Percentiles rank a stretch among this genome's conserved stretches.
Evolutionary conservation across 2,113 vertebrate species (phyloP).

Genomic region (Leucosticte australis): DNA sequence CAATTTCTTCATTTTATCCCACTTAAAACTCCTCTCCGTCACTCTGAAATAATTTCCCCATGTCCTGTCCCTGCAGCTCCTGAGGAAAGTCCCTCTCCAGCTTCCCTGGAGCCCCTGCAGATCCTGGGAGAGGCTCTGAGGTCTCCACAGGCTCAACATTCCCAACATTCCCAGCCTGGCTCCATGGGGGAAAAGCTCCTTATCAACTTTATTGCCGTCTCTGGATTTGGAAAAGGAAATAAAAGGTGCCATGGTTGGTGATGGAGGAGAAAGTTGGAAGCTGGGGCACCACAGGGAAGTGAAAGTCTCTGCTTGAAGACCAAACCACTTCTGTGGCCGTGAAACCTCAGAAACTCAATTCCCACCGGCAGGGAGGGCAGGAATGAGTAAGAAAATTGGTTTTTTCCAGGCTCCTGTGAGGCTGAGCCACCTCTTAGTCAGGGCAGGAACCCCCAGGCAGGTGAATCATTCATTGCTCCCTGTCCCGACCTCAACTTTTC

Average conservation of each 20-base stretch:
- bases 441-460: background rate
- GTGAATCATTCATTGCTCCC: background rate
- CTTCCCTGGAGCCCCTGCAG: background rate
- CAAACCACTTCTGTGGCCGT: background rate
- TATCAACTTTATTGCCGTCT: fast-evolving
- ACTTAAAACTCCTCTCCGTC: background rate
- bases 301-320: background rate
- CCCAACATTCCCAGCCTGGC: background rate
- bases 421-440: background rate
- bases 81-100: background rate
- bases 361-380: background rate
- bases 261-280: background rate
- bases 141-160: background rate
- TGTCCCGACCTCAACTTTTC: background rate
- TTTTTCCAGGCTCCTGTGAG: background rate
- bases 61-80: background rate
- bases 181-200: background rate
- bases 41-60: fast-evolving
- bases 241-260: fast-evolving
- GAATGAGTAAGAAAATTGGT: background rate
- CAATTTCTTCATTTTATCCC: fast-evolving
- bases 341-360: background rate
- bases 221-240: background rate
- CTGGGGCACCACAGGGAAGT: too few species aligned
- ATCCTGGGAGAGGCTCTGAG: background rate